Base-by-base conservation (phyloP, 1,140 invertebrate genomes). In the Acromyrmex echinatior region DNA sequence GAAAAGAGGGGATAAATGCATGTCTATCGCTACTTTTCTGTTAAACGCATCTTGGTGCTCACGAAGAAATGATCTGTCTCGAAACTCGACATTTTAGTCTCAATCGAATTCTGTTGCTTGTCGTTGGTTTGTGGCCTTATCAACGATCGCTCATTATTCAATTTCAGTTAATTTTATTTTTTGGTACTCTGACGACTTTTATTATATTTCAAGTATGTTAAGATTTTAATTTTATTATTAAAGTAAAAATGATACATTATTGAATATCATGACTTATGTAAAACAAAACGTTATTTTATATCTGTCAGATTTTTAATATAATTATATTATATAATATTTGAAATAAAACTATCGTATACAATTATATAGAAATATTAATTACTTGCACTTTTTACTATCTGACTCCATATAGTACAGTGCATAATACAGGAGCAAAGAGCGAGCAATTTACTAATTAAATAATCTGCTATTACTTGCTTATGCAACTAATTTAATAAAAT, bases 81-180 rank as follows among this genome's bases (percentile, higher is more conserved):
- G 49, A 28, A 21, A 58, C 51, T 18, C 51, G 16, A 28, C 21
- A 82, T 45, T 82, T 73, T n/a, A 73, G 31, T 0, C 1, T 73
- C 25, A 60, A 82, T 2, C 66, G 79, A 58, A 28, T 49, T 31
- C 66, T 82, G 0, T 51, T 82, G 12, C 79, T 82, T 14, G 1
- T 60, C 1, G 4, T 82, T 35, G 79, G 66, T 6, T 60, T 82
- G 12, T 82, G 79, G 79, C 79, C 79, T 45, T 73, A 49, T 12
- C n/a, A 60, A 3, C n/a, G 35, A 12, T 60, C 66, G 2, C 5
- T 1, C 1, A 0, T 82, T 0, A 6, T 25, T 31, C 16, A 25
- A 58, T 0, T 71, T 45, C 79, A 73, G 1, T 73, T 82, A 28
- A 7, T 73, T 45, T 28, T 82, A 4, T 1, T 82, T 16, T 14